Base-by-base conservation (phyloP, 2,113 vertebrate species). In the Takifugu bimaculatus region DNA sequence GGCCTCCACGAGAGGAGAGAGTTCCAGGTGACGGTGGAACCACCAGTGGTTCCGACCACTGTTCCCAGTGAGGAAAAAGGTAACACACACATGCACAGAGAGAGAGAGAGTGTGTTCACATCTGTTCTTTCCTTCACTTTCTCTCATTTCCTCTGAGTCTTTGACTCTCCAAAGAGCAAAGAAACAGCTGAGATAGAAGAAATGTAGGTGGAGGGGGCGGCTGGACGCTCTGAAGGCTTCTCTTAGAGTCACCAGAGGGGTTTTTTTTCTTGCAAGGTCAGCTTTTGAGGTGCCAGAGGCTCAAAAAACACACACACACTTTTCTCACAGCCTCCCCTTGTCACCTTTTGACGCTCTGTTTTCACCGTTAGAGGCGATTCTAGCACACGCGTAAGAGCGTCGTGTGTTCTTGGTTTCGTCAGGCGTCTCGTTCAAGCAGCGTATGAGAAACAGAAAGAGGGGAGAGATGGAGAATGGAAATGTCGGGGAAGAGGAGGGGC, bases 1-100 rank as follows among this genome's bases (percentile, higher is more conserved):
- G 96, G 95, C 5, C 90, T 98, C 2, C 94, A 97, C 0, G 96
- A 98, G 76, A 92, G 96, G 50, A 85, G 95, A 49, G 85, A 94
- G 82, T 97, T 95, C 88, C 91, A 80, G n/a, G 74, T 97, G 51
- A 68, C 61, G 0, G 93, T 98, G 0, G 79, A 49, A 0, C 88
- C 91, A 35, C 90, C 91, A 0, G 27, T 65, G 53, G 11, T 88
- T 81, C 49, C 75, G 68, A 56, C 87, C 77, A 60, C 77, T 1
- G 82, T 82, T 56, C 68, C 87, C 47, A 29, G 58, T 14, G 87
- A 79, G 53, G 87, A 89, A 64, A 82, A 79, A 72, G 85, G 90
- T 90, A 70, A 68, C 51, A 26, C 60, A 65, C 57, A 58, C 44
- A 78, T 49, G 60, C 20, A 50, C 50, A 57, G 27, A 58, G 32